Percentiles rank a stretch among this genome's conserved stretches.
These are phyloP conservation scores for Heterotis niloticus DNA, from an alignment of 2,113 vertebrate species.

Conservation along the genomic window DNA sequence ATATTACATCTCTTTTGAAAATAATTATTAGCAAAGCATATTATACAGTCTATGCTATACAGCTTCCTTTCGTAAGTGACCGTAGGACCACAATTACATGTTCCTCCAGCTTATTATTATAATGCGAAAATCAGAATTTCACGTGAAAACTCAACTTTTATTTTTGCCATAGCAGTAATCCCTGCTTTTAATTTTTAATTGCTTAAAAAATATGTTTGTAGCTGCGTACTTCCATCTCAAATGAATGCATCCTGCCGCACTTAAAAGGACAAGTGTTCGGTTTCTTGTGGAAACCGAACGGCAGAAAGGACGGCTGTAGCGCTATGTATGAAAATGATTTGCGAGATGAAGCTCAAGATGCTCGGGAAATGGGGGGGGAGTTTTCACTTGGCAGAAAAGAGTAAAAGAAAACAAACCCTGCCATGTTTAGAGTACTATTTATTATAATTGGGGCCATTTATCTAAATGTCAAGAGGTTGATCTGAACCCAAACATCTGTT, in stretches of 20 bases:
- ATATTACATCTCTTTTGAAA: background rate
- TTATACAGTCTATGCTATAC: background rate
- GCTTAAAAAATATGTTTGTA: no score
- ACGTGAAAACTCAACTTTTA: no score
- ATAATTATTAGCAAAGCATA: conserved; percentile 9
- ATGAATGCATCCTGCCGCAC: background rate
- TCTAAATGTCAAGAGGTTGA: conserved; percentile 4
- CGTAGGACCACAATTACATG: background rate
- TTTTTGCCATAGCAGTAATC: no score
- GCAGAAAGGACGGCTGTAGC: conserved; percentile 16
- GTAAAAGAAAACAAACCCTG: background rate
- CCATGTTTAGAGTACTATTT: conserved; percentile 3
- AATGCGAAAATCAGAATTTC: background rate
- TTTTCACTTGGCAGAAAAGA: conserved; percentile 2
- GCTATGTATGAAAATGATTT: background rate
- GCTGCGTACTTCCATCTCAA: no score
- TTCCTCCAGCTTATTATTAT: background rate
- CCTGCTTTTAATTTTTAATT: no score
- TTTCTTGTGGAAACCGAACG: conserved; percentile 59
- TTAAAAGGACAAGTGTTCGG: conserved; percentile 38
- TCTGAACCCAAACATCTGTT: background rate
- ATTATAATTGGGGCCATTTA: background rate
- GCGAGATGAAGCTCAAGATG: background rate
- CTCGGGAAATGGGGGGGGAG: background rate
- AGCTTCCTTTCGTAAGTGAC: background rate